Conservation (phyloP, 2,113 vertebrate species). For the Chitala chitala region DNA sequence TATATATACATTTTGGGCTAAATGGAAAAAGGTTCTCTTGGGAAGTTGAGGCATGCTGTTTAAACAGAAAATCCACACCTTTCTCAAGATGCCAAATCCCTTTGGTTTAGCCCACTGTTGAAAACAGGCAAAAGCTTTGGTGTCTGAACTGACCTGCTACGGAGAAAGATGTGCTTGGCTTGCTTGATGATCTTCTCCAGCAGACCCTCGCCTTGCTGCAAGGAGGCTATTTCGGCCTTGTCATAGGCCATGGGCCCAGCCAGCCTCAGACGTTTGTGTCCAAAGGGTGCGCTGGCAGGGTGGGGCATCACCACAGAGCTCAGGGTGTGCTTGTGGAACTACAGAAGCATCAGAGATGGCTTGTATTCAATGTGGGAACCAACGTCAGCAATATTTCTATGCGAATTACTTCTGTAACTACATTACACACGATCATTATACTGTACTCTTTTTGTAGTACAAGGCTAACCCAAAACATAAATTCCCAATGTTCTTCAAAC, state of each 20-base stretch:
- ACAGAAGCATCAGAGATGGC: constrained; percentile 29
- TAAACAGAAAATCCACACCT: too few relatives aligned
- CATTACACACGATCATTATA: too few relatives aligned
- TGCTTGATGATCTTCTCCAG: constrained; percentile 98
- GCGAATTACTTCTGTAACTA: too few relatives aligned
- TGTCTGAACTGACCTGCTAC: constrained; percentile 67
- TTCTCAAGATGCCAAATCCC: background rate
- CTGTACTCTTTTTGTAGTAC: too few relatives aligned
- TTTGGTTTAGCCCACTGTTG: background rate
- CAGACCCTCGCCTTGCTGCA: constrained; percentile 86
- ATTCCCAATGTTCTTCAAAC: too few relatives aligned
- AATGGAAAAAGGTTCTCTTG: too few relatives aligned
- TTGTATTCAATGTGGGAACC: too few relatives aligned
- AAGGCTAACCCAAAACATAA: too few relatives aligned
- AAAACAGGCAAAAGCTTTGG: background rate
- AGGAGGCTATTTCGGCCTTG: constrained; percentile 78
- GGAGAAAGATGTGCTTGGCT: constrained; percentile 94
- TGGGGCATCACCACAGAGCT: constrained; percentile 89
- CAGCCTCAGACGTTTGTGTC: constrained; percentile 85
- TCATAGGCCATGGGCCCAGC: constrained; percentile 88
- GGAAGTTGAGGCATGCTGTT: too few relatives aligned
- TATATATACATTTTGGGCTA: too few relatives aligned
- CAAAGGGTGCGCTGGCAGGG: constrained; percentile 88
- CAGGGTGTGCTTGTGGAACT: constrained; percentile 97
- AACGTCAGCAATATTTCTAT: too few relatives aligned